Base-by-base conservation (phyloP, 2,797 vertebrate genomes). In the Melanotaenia parkinsoni region DNA sequence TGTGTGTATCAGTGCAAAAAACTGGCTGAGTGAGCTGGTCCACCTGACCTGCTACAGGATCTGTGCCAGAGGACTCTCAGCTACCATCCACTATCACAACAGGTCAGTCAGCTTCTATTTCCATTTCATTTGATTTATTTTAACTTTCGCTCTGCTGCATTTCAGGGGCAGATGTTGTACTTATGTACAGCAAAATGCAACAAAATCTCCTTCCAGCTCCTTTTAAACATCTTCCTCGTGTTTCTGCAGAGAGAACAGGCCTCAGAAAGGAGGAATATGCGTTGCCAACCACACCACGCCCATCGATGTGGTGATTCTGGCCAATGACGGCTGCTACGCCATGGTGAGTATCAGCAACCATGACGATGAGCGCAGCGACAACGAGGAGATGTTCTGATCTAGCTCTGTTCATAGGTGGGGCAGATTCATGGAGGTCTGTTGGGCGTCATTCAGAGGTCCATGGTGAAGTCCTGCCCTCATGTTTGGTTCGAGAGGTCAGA, bases 231-330 rank as follows among this genome's bases (percentile, higher is more conserved):
- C 11, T 58, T 50, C 32, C 0, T 22, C 33, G 5, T 61, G 4
- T 33, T 32, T 35, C 88, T 88, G 5, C 92, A 99, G 98, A 91
- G 95, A 97, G 81, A 96, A 98, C 89, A 92, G 84, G 43, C 98
- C 98, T 14, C 93, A 94, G 92, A 98, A 97, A 79, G 98, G 98
- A 86, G 97, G 97, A 14, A 97, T 99, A 72, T 99, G 98, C 67
- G 98, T 99, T 2, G 97, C 97, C 50, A 99, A 99, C 80, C 98
- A 99, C 84, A 99, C 98, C 0, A 97, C 98, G 1, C 98, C 98
- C 0, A 99, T 99, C 33, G 98, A 99, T 40, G 92, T 97, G 0
- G 94, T 99, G 68, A 99, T 99, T 75, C 89, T 99, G 92, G 95
- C 97, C 26, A 98, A 96, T 0, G 97, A 99, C 67, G 95, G 97